These are phyloP conservation scores for Sinosuthora webbiana DNA, from an alignment of 2,113 vertebrate species.

Conservation along the genomic window DNA sequence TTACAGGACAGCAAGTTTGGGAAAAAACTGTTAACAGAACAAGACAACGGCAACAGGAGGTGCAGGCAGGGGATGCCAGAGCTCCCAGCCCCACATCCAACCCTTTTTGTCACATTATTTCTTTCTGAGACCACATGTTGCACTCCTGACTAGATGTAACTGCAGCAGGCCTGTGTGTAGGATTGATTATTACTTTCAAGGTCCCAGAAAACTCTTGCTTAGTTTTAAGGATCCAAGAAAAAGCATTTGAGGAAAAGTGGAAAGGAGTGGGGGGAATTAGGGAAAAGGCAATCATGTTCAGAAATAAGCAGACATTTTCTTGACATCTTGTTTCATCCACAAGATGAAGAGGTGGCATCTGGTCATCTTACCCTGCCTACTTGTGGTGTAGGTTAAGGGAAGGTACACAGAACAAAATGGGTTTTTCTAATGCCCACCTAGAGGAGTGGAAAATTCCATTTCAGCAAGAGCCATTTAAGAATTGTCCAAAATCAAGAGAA, in stretches of 20 bases:
- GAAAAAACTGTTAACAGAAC: not conserved
- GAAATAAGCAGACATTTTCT: not conserved
- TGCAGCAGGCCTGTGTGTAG: not conserved
- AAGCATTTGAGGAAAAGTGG: not conserved
- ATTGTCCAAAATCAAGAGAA: not conserved
- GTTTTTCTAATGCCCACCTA: not conserved
- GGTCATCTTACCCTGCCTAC: not conserved
- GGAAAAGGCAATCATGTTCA: not conserved
- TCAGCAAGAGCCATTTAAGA: not conserved
- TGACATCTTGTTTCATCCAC: not conserved
- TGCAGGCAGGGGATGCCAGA: not conserved
- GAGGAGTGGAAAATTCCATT: not conserved
- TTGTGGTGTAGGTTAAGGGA: not conserved
- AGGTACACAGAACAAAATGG: not conserved
- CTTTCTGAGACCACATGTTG: not conserved
- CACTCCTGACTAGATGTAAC: not conserved
- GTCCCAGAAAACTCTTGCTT: not conserved
- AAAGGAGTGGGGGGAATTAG: not conserved
- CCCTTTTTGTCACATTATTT: not conserved
- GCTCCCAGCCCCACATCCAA: not conserved
- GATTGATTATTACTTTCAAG: not conserved
- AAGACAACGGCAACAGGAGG: rapidly evolving
- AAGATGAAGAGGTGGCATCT: not conserved
- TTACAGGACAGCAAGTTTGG: not conserved
- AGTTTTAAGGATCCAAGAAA: not conserved